phyloP scores from a whole-genome alignment of 1,140 invertebrate genomes.

The Pogonognathellus flavescens region DNA sequence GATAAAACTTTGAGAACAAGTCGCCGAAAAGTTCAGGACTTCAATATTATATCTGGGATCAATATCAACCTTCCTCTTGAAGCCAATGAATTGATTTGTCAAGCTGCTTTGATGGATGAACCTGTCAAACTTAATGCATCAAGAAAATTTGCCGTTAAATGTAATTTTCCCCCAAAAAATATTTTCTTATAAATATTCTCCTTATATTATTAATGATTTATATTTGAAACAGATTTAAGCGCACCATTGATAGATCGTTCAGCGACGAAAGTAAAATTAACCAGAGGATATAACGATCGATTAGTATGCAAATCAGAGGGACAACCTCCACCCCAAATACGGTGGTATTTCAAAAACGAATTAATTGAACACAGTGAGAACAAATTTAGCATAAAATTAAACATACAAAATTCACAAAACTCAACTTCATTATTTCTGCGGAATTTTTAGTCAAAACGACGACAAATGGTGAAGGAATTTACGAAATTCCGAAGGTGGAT shows the following conservation, averaged over 20 bases:
- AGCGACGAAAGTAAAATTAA: background rate
- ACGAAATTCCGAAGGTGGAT: background rate
- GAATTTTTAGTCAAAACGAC: background rate
- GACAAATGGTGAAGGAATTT: background rate
- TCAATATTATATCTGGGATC: slow-evolving; percentile 2
- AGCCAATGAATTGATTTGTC: background rate
- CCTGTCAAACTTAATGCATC: background rate
- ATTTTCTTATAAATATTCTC: no score
- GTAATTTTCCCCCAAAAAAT: no score
- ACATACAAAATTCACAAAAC: background rate
- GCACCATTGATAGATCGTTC: background rate
- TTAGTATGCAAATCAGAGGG: background rate
- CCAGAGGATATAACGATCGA: background rate
- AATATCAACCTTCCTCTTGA: background rate
- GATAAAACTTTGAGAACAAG: background rate
- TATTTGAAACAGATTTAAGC: background rate
- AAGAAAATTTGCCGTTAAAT: slow-evolving; percentile 1
- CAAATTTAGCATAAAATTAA: background rate
- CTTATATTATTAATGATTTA: background rate
- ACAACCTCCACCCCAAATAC: background rate
- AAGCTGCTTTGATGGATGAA: background rate
- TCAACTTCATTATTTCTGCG: background rate
- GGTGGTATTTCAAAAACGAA: background rate
- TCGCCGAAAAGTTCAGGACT: background rate
- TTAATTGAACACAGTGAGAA: background rate